Conservation (phyloP, 2,888 invertebrate genomes). For the Perizoma flavofasciatum region DNA sequence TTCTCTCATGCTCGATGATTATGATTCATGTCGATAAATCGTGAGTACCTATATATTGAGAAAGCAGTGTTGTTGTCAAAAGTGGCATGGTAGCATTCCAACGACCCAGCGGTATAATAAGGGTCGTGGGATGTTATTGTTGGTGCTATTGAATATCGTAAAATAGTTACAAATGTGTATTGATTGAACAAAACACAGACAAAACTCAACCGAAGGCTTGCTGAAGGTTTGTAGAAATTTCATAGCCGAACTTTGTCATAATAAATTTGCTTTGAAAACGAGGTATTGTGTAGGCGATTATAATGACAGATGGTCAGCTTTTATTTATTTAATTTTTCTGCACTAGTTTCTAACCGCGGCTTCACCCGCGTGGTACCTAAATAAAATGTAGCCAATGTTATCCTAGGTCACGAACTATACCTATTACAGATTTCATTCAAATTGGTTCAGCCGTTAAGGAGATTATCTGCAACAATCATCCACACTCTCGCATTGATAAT, state of each 20-base stretch:
- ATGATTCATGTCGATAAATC: no score
- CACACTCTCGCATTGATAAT: no score
- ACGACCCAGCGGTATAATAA: neutral
- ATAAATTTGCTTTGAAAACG: conserved; percentile 40
- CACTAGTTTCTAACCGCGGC: neutral
- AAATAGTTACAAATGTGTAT: conserved; percentile 30
- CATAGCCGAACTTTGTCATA: conserved; percentile 58
- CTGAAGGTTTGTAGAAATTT: conserved; percentile 49
- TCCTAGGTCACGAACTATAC: no score
- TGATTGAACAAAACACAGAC: conserved; percentile 52
- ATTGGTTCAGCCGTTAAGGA: no score
- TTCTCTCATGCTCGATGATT: no score
- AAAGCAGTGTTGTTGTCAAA: no score
- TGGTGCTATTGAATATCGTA: conserved; percentile 18
- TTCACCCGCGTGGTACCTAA: neutral
- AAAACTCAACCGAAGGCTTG: conserved; percentile 44
- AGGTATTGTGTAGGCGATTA: conserved; percentile 45
- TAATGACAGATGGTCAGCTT: conserved; percentile 40
- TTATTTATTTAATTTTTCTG: conserved; percentile 22
- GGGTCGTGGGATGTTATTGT: conserved; percentile 6
- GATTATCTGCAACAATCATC: no score
- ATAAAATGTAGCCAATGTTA: no score
- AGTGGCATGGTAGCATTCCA: no score
- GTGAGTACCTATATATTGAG: no score
- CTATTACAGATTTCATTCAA: no score